Conservation (phyloP, 1,140 invertebrate genomes). For the Formica selysi region DNA sequence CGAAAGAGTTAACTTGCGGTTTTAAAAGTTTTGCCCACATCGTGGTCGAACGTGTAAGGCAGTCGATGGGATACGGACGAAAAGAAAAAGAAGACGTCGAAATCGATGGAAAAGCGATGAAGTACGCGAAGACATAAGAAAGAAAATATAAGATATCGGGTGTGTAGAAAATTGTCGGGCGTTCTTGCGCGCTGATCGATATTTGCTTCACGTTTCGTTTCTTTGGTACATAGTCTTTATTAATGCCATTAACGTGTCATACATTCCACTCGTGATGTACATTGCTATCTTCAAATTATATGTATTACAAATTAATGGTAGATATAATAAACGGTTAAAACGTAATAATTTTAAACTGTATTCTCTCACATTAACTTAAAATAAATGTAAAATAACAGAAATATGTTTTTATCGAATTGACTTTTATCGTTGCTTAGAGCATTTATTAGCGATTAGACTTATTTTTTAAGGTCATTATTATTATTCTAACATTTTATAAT, state of each 20-base stretch:
- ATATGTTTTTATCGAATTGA: neutral
- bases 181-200: conserved; percentile 50
- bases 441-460: neutral
- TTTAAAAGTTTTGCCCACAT: conserved; percentile 49
- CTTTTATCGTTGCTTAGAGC: neutral
- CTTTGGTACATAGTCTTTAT: conserved; percentile 41
- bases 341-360: neutral
- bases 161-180: conserved; percentile 52
- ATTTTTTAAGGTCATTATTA: neutral
- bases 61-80: neutral
- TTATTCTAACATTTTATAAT: neutral
- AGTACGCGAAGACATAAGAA: conserved; percentile 52
- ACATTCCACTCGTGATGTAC: neutral
- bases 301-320: conserved; percentile 1
- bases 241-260: conserved; percentile 23
- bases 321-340: neutral
- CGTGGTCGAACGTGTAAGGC: conserved; percentile 32
- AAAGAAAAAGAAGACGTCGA: neutral
- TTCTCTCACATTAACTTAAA: neutral
- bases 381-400: neutral
- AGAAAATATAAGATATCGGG: conserved; percentile 52
- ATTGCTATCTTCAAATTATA: conserved; percentile 1
- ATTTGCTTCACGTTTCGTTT: conserved; percentile 53
- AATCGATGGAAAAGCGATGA: conserved; percentile 59
- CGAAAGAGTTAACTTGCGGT: conserved; percentile 56